A percentile compares a stretch with the other conserved stretches of the same genome.
Conservation (phyloP, 2,888 invertebrate genomes). For the Coecobrya sp. region DNA sequence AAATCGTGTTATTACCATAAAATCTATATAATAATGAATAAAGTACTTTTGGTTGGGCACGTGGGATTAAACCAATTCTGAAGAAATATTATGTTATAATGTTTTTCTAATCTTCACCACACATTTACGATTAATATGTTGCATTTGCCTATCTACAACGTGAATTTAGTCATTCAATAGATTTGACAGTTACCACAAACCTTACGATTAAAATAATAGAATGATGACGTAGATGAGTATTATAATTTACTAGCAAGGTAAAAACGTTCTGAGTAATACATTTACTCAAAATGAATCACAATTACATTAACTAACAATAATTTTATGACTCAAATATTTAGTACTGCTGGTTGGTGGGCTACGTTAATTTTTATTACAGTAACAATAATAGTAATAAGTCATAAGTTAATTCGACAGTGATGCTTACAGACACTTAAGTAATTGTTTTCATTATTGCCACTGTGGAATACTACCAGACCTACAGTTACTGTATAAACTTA, state of each 20-base stretch:
- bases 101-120: not conserved
- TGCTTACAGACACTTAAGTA: not conserved
- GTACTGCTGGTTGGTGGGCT: not conserved
- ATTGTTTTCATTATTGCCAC: slow-evolving; percentile 10
- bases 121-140: not conserved
- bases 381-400: slow-evolving; percentile 17
- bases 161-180: too few relatives aligned
- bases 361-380: slow-evolving; percentile 19
- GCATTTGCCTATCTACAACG: too few relatives aligned
- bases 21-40: not conserved
- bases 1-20: not conserved
- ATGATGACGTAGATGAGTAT: too few relatives aligned
- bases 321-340: not conserved
- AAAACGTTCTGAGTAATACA: not conserved
- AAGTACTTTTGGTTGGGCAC: not conserved
- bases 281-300: not conserved
- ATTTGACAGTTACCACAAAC: too few relatives aligned
- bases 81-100: too few relatives aligned
- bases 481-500: not conserved
- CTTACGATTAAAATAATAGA: too few relatives aligned
- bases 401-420: not conserved
- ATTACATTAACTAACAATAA: slow-evolving; percentile 16
- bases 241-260: too few relatives aligned
- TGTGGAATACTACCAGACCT: not conserved
- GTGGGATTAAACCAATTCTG: not conserved